Percentiles rank a stretch among this genome's conserved stretches.
phyloP scores from a whole-genome alignment of 2,888 invertebrate species.

The Eurois occulta region DNA sequence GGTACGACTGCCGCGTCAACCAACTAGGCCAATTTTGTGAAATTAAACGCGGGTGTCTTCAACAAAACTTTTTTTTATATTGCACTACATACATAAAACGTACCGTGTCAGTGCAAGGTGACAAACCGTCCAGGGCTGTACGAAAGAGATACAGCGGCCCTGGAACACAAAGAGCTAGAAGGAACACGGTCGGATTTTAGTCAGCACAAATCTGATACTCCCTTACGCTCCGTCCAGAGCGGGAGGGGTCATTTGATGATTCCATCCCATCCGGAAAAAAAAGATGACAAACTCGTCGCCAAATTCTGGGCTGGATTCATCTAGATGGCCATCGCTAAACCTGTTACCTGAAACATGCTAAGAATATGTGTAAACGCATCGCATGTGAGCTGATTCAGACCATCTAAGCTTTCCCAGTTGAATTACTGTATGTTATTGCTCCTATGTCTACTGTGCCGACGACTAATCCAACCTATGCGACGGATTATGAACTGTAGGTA shows the following conservation, averaged over 20 bases:
- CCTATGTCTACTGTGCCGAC: not conserved
- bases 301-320: not conserved
- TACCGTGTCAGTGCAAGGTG: too few relatives aligned
- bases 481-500: conserved; percentile 39
- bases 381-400: not conserved
- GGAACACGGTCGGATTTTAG: too few relatives aligned
- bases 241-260: too few relatives aligned
- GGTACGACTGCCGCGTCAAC: not conserved
- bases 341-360: not conserved
- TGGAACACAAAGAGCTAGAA: too few relatives aligned
- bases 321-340: not conserved
- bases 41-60: not conserved
- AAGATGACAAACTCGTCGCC: not conserved
- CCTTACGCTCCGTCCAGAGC: too few relatives aligned
- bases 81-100: not conserved
- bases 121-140: too few relatives aligned
- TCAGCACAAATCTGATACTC: too few relatives aligned
- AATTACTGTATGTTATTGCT: not conserved
- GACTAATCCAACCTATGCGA: conserved; percentile 30
- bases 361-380: not conserved
- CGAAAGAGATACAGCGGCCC: too few relatives aligned
- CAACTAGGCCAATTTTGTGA: too few relatives aligned
- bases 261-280: too few relatives aligned
- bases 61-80: not conserved
- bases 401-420: not conserved